Evolutionary conservation across 2,888 invertebrate genomes (phyloP).

Genomic region (Melitaea athalia): DNA sequence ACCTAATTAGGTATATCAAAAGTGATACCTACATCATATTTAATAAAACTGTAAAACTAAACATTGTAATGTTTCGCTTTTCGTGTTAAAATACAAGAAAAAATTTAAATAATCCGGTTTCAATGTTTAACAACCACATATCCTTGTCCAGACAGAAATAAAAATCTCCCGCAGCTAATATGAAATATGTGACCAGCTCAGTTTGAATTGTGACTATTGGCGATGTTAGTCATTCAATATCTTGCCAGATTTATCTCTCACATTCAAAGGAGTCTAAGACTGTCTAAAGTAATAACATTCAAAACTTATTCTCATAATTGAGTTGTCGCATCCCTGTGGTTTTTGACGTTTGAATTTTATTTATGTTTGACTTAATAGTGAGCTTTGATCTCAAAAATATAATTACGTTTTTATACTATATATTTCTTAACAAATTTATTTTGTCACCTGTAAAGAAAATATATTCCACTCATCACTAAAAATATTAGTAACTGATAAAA

Average conservation of each 20-base stretch:
- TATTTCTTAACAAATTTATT: too few relatives aligned
- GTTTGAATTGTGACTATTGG: slow-evolving; percentile 54
- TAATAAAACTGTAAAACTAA: neutral
- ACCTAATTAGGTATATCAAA: neutral
- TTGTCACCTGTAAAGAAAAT: too few relatives aligned
- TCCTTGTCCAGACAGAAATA: slow-evolving; percentile 69
- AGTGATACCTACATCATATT: neutral
- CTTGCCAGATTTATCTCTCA: slow-evolving; percentile 27
- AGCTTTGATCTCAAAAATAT: neutral
- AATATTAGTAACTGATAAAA: too few relatives aligned
- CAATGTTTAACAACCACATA: slow-evolving; percentile 50
- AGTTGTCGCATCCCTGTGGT: neutral
- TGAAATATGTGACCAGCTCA: slow-evolving; percentile 68
- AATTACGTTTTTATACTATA: too few relatives aligned
- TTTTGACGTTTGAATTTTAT: neutral
- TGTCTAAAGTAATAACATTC: neutral
- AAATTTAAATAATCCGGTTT: slow-evolving; percentile 45
- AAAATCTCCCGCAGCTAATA: slow-evolving; percentile 55
- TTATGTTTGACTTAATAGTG: neutral
- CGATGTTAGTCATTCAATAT: slow-evolving; percentile 55
- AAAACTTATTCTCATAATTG: neutral
- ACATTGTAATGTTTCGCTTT: neutral
- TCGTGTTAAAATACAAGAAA: slow-evolving; percentile 39
- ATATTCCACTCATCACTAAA: too few relatives aligned
- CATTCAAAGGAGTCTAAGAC: neutral